These are phyloP conservation scores for Platysternon megacephalum DNA, from an alignment of 2,113 vertebrate species.

Conservation along the genomic window DNA sequence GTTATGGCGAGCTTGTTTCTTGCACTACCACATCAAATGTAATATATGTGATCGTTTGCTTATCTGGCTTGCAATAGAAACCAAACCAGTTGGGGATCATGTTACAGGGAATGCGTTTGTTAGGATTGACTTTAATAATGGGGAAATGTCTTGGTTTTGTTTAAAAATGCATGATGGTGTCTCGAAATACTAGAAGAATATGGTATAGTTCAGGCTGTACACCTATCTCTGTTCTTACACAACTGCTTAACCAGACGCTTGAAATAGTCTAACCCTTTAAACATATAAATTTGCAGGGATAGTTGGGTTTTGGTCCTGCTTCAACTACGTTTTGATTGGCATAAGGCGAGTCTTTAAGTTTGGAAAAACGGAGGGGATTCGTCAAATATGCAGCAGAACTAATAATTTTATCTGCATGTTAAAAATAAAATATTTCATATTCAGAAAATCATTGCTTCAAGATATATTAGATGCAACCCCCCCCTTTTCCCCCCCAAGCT, in stretches of 20 bases:
- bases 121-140: conserved; percentile 61
- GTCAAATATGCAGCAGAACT: conserved; percentile 57
- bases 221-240: conserved; percentile 47
- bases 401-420: conserved; percentile 42
- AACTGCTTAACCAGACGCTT: conserved; percentile 44
- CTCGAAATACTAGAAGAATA: conserved; percentile 64
- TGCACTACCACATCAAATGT: conserved; percentile 76
- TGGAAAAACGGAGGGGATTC: conserved; percentile 63
- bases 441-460: neutral
- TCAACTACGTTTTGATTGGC: conserved; percentile 78
- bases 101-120: conserved; percentile 61
- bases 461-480: neutral
- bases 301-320: conserved; percentile 75
- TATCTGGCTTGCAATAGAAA: conserved; percentile 57
- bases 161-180: conserved; percentile 49
- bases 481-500: conserved; percentile 60
- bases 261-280: conserved; percentile 72
- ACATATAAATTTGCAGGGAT: conserved; percentile 67
- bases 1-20: conserved; percentile 72
- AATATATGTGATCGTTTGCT: conserved; percentile 69
- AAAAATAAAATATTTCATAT: conserved; percentile 15
- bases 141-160: conserved; percentile 50
- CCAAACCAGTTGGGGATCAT: conserved; percentile 64
- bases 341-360: conserved; percentile 60
- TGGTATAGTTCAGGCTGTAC: conserved; percentile 44